Base-by-base conservation (phyloP, 2,113 vertebrate species). In the Xiphophorus maculatus region DNA sequence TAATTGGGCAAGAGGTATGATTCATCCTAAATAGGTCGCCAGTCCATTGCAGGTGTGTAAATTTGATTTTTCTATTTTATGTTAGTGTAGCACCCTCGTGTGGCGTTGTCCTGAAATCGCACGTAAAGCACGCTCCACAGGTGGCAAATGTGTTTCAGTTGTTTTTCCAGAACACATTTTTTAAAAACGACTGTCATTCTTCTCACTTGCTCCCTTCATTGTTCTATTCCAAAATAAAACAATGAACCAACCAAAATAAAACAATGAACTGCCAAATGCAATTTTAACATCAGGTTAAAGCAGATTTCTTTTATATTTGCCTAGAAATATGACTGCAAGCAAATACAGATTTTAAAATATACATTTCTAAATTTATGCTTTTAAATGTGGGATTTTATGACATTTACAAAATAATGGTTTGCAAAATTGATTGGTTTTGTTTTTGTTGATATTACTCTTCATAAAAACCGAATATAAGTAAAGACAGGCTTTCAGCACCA, bases 61-160 rank as follows among this genome's bases (percentile, higher is more conserved):
- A 22, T 5, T 1, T 64, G 22, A 13, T 25, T 7, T n/a, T 37
- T 54, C 30, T 69, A 29, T 76, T 66, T 63, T 19, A 19, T 71
- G 5, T 66, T 69, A 60, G 27, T 28, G 61, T 71, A 33, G 51
- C 51, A 61, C 85, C 90, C 89, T 87, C 92, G 89, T 80, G 89
- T 83, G 92, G 82, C 28, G 37, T 2, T 48, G 0, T 12, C 4
- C n/a, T 71, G 76, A 67, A 80, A 84, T 82, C 81, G 88, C 90
- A 84, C 7, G 27, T 54, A 14, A n/a, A 8, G 15, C 35, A 5
- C 3, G 27, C 22, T 75, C 80, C 10, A 89, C 80, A 91, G 80
- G 87, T 88, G 78, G 63, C 25, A 10, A 14, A 2, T 25, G 0
- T 10, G 17, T 29, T 76, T 40, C 27, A 17, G 11, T 14, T 13